These are phyloP conservation scores for Metaphire vulgaris DNA, from an alignment of 1,140 invertebrate genomes.

Conservation along the genomic window DNA sequence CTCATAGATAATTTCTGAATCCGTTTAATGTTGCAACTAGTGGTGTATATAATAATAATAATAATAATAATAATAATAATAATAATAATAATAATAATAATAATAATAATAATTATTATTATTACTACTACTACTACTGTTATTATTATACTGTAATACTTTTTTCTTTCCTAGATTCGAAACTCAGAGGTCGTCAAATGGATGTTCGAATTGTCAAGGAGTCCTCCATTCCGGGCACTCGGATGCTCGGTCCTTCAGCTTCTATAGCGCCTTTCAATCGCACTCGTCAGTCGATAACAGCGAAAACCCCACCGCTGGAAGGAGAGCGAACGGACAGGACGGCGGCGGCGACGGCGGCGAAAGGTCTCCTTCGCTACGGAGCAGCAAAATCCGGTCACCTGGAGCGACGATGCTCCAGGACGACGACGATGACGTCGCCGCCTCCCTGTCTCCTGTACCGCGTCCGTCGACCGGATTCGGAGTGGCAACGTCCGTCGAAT, in stretches of 20 bases:
- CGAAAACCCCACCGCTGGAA: background rate
- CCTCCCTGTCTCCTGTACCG: conserved; percentile 34
- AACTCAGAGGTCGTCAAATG: background rate
- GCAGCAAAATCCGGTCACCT: background rate
- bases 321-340: background rate
- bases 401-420: background rate
- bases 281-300: too few relatives aligned
- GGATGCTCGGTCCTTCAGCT: too few relatives aligned
- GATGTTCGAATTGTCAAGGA: background rate
- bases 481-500: too few relatives aligned
- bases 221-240: background rate
- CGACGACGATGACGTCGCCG: background rate
- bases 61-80: background rate
- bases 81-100: background rate
- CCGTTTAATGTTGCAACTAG: too few relatives aligned
- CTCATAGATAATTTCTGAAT: too few relatives aligned
- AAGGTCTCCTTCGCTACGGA: background rate
- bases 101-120: background rate
- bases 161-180: background rate
- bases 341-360: background rate
- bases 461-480: conserved; percentile 34
- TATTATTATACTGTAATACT: background rate
- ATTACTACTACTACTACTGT: background rate
- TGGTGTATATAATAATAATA: background rate
- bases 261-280: too few relatives aligned